Base-by-base conservation (phyloP, 2,888 invertebrate genomes). In the Cryptocheilus praepositus region DNA sequence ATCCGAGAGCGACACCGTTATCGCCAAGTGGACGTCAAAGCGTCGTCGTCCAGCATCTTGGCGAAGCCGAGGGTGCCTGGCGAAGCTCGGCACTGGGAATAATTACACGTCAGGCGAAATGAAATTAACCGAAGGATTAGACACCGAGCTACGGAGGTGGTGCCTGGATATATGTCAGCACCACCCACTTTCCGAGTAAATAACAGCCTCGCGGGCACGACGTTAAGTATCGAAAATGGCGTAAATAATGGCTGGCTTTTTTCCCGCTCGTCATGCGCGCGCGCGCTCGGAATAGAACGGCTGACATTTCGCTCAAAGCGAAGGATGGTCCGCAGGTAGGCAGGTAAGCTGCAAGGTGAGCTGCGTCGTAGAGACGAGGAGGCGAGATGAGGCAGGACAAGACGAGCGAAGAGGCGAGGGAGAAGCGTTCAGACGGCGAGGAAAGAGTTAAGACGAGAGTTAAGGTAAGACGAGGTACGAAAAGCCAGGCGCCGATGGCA, bases 201-300 rank as follows among this genome's bases (percentile, higher is more conserved):
- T 58, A 62, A 53, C 45, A 15, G 64, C 19, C 63, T 51, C 59
- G 56, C 60, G 57, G 69, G 64, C 58, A 54, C 49, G 60, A 59
- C 69, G 66, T 73, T 58, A 56, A 71, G 61, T 62, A 59, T 73
- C 60, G 58, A 49, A 65, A 76, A 69, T 54, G 71, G 73, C 73
- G 74, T 76, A 70, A 76, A 76, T 74, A 74, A 77, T 69, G 61
- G 63, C 61, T 54, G 46, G 59, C 55, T 67, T 70, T 66, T 71
- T 73, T 57, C 61, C 53, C 58, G 43, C 71, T 68, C 68, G 66
- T 75, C 73, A 58, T 64, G 60, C 62, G 63, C 65, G 60, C 60
- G 52, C 51, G 51, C 65, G 60, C 60, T 43, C 51, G 51, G 51
- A n/a, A 54, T 43, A 51, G 56, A 15, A 28, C 61, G 57, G 57